Conservation (phyloP, 2,113 vertebrate genomes). For the Chloropsis cyanopogon region DNA sequence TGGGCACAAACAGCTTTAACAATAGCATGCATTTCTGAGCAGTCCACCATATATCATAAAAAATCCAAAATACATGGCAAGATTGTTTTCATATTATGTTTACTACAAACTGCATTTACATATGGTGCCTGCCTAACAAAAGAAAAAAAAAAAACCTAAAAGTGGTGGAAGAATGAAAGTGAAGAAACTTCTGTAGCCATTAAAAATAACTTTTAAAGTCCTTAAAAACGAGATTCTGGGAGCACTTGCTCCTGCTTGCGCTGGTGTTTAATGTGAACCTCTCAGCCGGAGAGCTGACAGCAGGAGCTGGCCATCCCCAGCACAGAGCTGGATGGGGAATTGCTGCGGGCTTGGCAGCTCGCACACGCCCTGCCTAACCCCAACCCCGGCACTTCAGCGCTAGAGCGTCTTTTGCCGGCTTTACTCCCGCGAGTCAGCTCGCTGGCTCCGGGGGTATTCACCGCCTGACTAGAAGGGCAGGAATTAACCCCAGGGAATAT, state of each 20-base stretch:
- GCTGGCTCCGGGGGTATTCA: not conserved
- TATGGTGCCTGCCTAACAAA: not conserved
- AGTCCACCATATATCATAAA: slow-evolving; percentile 58
- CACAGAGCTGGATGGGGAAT: slow-evolving; percentile 35
- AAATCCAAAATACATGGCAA: slow-evolving; percentile 14
- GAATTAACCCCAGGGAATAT: not conserved
- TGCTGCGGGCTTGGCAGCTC: slow-evolving; percentile 36
- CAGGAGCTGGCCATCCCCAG: slow-evolving; percentile 42
- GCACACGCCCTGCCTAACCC: slow-evolving; percentile 3
- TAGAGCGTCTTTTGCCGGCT: not conserved
- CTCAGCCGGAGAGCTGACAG: slow-evolving; percentile 50
- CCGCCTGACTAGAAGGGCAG: not conserved
- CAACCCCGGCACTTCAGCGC: not conserved
- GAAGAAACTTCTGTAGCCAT: slow-evolving; percentile 31
- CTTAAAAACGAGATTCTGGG: slow-evolving; percentile 25
- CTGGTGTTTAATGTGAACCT: slow-evolving; percentile 1
- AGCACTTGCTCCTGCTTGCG: not conserved
- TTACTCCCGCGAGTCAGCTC: not conserved
- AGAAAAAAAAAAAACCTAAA: not conserved
- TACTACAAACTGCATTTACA: not conserved
- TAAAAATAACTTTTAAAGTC: slow-evolving; percentile 58
- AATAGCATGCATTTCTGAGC: slow-evolving; percentile 62
- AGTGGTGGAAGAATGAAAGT: not conserved
- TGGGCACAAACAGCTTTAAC: slow-evolving; percentile 71
- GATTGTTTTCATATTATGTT: slow-evolving; percentile 34